Evolutionary conservation across 2,797 vertebrate species (phyloP).

Genomic region (Takifugu ocellatus): DNA sequence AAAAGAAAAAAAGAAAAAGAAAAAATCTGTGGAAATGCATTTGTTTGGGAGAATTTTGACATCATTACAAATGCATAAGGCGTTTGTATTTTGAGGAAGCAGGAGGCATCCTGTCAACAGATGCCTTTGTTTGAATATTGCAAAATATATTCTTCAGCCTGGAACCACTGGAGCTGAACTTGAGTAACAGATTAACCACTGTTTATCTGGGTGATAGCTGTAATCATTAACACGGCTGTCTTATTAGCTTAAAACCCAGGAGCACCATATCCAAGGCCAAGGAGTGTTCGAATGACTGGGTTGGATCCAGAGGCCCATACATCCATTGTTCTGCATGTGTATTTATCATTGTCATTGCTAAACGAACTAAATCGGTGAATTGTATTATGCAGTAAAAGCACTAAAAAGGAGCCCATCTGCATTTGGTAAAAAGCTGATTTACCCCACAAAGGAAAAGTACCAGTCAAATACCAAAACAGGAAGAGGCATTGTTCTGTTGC

Average conservation of each 20-base stretch:
- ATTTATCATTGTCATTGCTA: too few relatives aligned
- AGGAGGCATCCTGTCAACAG: too few relatives aligned
- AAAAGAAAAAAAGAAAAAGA: too few relatives aligned
- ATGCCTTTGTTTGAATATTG: background rate
- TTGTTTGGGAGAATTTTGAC: background rate
- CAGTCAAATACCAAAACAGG: background rate
- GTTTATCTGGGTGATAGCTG: background rate
- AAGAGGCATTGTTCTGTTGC: background rate
- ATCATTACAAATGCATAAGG: slow-evolving; percentile 1
- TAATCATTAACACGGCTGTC: background rate
- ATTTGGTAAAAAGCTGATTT: too few relatives aligned
- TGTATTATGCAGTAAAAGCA: too few relatives aligned
- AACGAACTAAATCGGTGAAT: too few relatives aligned
- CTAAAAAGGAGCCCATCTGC: too few relatives aligned
- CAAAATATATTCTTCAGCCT: slow-evolving; percentile 4
- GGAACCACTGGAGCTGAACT: background rate
- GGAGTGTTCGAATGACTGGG: too few relatives aligned
- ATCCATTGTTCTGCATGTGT: too few relatives aligned
- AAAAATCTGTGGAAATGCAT: background rate
- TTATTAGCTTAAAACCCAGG: background rate
- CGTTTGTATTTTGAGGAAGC: slow-evolving; percentile 5
- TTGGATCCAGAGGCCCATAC: too few relatives aligned
- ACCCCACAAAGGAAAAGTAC: too few relatives aligned
- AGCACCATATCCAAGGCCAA: background rate
- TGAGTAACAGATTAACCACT: background rate